Evolutionary conservation across 1,140 invertebrate species (phyloP).

Genomic region (Cataglyphis hispanica): DNA sequence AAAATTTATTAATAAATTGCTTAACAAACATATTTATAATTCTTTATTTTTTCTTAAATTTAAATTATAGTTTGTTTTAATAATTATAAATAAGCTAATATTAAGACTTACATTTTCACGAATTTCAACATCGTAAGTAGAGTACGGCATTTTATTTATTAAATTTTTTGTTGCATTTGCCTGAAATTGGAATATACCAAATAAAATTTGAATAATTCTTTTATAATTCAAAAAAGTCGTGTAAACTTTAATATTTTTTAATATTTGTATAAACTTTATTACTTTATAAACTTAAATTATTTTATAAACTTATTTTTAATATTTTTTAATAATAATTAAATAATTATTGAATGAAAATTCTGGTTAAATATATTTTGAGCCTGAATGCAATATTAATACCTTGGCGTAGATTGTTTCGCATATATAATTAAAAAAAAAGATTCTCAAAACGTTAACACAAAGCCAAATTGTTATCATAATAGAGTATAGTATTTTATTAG

Average conservation of each 20-base stretch:
- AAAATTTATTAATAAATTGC: neutral
- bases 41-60: neutral
- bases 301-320: too few relatives aligned
- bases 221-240: too few relatives aligned
- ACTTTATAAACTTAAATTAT: too few relatives aligned
- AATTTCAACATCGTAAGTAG: neutral
- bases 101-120: conserved; percentile 37
- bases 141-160: neutral
- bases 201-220: neutral
- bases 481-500: neutral
- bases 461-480: neutral
- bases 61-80: conserved; percentile 12
- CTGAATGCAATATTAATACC: neutral
- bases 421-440: conserved; percentile 7
- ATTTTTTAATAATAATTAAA: too few relatives aligned
- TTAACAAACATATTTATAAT: neutral
- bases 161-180: neutral
- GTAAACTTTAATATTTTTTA: neutral
- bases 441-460: neutral
- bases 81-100: too few relatives aligned
- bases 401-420: conserved; percentile 22
- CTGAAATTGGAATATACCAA: conserved; percentile 5
- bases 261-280: too few relatives aligned
- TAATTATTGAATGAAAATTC: neutral
- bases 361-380: neutral